Conservation (phyloP, 2,113 vertebrate species). For the Microtus ochrogaster region DNA sequence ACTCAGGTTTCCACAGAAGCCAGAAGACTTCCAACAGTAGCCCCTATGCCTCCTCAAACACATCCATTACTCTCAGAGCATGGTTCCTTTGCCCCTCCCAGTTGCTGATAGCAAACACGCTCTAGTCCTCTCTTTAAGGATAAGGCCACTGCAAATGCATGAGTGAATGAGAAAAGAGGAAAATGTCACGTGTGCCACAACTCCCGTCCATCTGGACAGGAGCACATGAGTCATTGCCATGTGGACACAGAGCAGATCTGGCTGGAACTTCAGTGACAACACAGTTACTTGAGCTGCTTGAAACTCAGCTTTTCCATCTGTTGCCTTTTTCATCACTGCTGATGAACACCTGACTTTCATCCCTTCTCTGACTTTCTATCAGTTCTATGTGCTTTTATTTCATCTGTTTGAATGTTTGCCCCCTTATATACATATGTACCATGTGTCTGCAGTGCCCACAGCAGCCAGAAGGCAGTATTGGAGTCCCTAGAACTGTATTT, state of each 20-base stretch:
- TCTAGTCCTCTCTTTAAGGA: neutral
- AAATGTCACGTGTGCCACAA: neutral
- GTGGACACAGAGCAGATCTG: neutral
- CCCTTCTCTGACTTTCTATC: neutral
- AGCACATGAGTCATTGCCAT: neutral
- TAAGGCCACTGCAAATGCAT: neutral
- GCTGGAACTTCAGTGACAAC: rapidly evolving
- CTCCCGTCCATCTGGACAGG: neutral
- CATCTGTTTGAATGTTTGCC: neutral
- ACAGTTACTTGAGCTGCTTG: neutral
- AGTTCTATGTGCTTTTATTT: neutral
- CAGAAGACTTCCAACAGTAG: neutral
- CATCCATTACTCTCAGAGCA: neutral
- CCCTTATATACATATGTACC: neutral
- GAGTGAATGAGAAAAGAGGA: neutral
- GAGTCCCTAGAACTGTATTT: neutral
- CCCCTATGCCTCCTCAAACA: neutral
- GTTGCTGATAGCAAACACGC: neutral
- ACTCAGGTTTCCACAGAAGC: neutral
- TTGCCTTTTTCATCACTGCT: neutral
- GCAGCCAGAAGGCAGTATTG: neutral
- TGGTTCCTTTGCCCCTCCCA: neutral
- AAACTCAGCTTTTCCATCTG: neutral
- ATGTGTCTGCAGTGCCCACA: neutral
- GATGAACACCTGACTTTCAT: neutral